These are phyloP conservation scores for Rhopalosiphum nymphaeae DNA, from an alignment of 2,888 invertebrate species.

Conservation along the genomic window DNA sequence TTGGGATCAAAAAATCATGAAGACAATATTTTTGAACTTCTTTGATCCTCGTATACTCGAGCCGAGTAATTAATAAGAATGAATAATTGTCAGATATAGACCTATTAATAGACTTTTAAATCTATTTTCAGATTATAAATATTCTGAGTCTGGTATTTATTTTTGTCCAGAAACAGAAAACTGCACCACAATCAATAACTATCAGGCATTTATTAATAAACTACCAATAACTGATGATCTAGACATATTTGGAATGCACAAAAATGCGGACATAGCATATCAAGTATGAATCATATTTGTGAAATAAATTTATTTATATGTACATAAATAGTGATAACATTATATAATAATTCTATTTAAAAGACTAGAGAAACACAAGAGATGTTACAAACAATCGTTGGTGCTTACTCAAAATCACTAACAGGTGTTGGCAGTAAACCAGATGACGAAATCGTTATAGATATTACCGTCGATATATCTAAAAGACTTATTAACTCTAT, in stretches of 20 bases:
- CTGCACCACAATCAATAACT: conserved; percentile 74
- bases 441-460: conserved; percentile 84
- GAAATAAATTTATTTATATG: not conserved
- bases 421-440: conserved; percentile 76
- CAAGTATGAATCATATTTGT: conserved; percentile 40
- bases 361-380: conserved; percentile 76
- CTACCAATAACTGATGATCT: conserved; percentile 76
- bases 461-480: conserved; percentile 81
- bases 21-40: conserved; percentile 84
- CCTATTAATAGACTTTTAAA: not conserved
- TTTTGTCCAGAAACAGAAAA: conserved; percentile 78
- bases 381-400: conserved; percentile 81
- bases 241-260: conserved; percentile 95
- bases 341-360: conserved; percentile 67
- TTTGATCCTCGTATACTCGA: conserved; percentile 81
- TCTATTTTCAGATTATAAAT: conserved; percentile 74
- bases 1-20: conserved; percentile 90
- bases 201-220: conserved; percentile 80
- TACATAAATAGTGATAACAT: not conserved
- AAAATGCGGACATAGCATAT: conserved; percentile 89
- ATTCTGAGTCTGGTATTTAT: conserved; percentile 83
- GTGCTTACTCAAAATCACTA: conserved; percentile 82
- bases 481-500: conserved; percentile 75
- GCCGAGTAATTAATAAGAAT: conserved; percentile 40
- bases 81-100: not conserved